Conservation (phyloP, 1,140 invertebrate species). For the Tetramorium simillimum region DNA sequence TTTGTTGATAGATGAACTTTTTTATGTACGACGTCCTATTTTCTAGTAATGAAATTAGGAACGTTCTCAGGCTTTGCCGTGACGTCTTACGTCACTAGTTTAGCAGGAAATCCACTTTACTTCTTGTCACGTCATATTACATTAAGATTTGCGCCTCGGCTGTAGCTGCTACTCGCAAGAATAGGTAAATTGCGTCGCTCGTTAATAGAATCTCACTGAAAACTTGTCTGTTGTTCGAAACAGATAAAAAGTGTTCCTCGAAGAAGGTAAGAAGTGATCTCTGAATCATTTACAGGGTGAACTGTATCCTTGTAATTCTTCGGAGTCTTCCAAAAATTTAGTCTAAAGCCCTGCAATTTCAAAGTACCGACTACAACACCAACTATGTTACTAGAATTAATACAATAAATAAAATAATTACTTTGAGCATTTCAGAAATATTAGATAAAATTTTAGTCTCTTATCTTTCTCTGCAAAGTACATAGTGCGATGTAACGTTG, state of each 20-base stretch:
- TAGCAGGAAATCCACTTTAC: conserved; percentile 58
- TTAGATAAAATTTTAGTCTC: neutral
- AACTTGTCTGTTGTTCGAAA: neutral
- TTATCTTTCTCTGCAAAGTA: neutral
- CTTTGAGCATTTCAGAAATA: neutral
- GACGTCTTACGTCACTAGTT: conserved; percentile 45
- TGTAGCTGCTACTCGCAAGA: conserved; percentile 32
- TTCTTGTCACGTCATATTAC: conserved; percentile 51
- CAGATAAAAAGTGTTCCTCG: neutral
- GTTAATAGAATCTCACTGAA: conserved; percentile 36
- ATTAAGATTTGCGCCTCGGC: conserved; percentile 44
- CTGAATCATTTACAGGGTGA: too few species aligned
- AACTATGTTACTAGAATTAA: neutral
- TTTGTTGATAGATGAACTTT: conserved; percentile 9
- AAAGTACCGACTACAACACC: neutral
- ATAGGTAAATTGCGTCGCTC: conserved; percentile 47
- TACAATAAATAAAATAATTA: neutral
- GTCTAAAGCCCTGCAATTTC: too few species aligned
- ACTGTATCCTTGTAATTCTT: neutral
- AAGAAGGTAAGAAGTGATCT: neutral
- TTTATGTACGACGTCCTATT: conserved; percentile 44
- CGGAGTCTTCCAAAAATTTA: neutral
- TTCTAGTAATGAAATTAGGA: conserved; percentile 58
- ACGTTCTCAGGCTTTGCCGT: conserved; percentile 42
- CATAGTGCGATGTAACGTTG: neutral